Evolutionary conservation across 2,113 vertebrate species (phyloP).

Genomic region (Saimiri boliviensis): DNA sequence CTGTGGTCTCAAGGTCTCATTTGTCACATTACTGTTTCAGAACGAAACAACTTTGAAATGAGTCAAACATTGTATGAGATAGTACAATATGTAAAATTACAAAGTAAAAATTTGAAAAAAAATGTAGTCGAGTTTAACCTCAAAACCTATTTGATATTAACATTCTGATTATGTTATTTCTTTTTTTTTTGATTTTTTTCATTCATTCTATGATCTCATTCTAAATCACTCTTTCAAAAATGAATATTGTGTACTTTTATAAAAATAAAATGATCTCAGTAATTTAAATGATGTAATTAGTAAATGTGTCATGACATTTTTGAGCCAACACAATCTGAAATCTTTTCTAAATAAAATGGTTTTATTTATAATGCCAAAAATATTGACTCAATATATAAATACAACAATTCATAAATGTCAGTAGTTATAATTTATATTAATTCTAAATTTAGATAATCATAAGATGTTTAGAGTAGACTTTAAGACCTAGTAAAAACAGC

Average conservation of each 20-base stretch:
- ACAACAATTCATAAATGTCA: not conserved
- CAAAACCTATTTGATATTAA: not conserved
- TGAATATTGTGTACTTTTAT: not conserved
- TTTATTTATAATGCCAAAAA: not conserved
- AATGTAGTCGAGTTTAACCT: not conserved
- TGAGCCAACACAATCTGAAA: not conserved
- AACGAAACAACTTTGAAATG: not conserved
- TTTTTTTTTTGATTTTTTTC: no score
- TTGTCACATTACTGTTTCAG: not conserved
- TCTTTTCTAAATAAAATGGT: not conserved
- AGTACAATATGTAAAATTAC: not conserved
- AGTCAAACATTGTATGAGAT: not conserved
- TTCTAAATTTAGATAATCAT: not conserved
- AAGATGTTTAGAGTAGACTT: not conserved
- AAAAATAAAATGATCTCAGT: not conserved
- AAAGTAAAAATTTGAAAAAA: not conserved
- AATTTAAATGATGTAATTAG: not conserved
- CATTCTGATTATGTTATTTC: constrained; percentile 52
- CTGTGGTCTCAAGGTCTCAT: not conserved
- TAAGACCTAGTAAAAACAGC: not conserved
- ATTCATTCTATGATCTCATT: constrained; percentile 41
- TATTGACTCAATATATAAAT: not conserved
- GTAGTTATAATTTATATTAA: not conserved
- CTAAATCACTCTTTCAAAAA: constrained; percentile 44
- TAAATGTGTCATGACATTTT: not conserved